Percentiles rank a stretch among this genome's conserved stretches.
Conservation (phyloP, 2,888 invertebrate species). For the Fragum fragum region DNA sequence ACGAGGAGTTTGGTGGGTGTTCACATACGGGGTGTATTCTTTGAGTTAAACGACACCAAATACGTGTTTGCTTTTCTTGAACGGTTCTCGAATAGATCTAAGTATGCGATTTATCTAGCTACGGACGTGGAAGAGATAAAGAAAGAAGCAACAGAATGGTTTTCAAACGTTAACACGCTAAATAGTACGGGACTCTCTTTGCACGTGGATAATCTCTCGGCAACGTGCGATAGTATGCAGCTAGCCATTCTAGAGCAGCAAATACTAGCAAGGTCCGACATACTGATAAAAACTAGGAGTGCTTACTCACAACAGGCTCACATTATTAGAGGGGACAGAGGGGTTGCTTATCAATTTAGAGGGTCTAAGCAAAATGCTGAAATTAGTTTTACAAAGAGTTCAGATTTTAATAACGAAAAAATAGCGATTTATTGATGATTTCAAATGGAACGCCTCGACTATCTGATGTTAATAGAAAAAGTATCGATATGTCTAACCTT, state of each 20-base stretch:
- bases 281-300: conserved; percentile 11
- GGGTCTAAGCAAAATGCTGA: neutral
- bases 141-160: neutral
- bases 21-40: neutral
- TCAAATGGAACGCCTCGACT: too few relatives aligned
- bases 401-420: neutral
- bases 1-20: neutral
- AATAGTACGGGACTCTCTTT: neutral
- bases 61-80: conserved; percentile 1
- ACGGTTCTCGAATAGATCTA: neutral
- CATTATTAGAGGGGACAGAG: neutral
- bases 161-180: neutral
- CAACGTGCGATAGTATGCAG: neutral
- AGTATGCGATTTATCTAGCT: neutral
- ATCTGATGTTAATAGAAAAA: too few relatives aligned
- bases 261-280: neutral
- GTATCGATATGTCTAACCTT: too few relatives aligned
- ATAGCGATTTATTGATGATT: neutral
- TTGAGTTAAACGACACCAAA: neutral
- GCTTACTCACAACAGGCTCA: neutral
- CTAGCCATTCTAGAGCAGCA: conserved; percentile 3
- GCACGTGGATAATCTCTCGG: neutral
- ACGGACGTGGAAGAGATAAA: neutral
- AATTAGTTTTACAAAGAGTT: neutral
- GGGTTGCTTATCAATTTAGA: neutral